Evolutionary conservation across 2,113 vertebrate genomes (phyloP).

Genomic region (Cranoglanis bouderius): DNA sequence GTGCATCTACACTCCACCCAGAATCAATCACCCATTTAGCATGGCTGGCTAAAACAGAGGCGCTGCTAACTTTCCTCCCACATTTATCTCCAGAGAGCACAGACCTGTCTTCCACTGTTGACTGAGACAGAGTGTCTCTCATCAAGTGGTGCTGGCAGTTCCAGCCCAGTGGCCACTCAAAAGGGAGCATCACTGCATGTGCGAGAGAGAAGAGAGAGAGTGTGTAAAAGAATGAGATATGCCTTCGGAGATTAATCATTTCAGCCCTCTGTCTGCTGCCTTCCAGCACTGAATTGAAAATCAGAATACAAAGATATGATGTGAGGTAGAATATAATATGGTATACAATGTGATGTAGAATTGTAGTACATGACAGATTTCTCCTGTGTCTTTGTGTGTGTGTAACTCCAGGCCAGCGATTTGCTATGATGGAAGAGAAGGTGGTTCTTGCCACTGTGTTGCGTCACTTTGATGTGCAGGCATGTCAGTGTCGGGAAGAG

Average conservation of each 20-base stretch:
- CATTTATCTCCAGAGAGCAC: constrained; percentile 38
- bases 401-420: constrained; percentile 77
- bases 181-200: constrained; percentile 17
- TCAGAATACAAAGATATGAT: constrained; percentile 18
- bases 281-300: neutral
- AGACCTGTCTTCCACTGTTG: constrained; percentile 41
- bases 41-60: neutral
- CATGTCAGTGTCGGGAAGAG: constrained; percentile 74
- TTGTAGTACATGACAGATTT: constrained; percentile 4
- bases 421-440: constrained; percentile 86
- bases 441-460: constrained; percentile 77
- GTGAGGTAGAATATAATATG: constrained; percentile 1
- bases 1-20: neutral
- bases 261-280: constrained; percentile 6
- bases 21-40: constrained; percentile 51
- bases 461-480: constrained; percentile 75
- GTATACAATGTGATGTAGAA: neutral
- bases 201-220: neutral
- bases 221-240: neutral
- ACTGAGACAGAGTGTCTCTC: constrained; percentile 54
- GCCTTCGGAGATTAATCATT: constrained; percentile 32
- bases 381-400: constrained; percentile 21
- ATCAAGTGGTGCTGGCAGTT: constrained; percentile 33
- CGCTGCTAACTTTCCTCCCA: constrained; percentile 19
- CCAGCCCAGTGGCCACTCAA: constrained; percentile 37